Percentiles rank a stretch among this genome's conserved stretches.
Evolutionary conservation across 2,113 vertebrate species (phyloP).

Genomic region (Pedetes capensis): DNA sequence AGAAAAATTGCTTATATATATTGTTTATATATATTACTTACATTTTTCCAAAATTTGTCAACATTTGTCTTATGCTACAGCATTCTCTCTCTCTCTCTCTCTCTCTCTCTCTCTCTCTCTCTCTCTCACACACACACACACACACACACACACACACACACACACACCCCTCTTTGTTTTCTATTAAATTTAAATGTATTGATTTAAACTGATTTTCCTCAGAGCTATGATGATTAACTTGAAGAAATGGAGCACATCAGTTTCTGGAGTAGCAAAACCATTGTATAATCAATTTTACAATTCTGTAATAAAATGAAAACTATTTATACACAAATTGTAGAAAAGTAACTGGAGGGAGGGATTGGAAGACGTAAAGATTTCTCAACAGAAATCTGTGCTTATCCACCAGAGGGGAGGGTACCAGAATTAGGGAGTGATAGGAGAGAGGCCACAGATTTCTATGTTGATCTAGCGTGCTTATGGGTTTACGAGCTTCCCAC

Average conservation of each 20-base stretch:
- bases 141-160: background rate
- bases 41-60: background rate
- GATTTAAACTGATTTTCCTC: background rate
- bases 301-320: background rate
- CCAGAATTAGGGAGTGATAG: background rate
- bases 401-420: no score
- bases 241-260: background rate
- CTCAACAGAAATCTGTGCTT: background rate
- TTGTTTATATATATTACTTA: background rate
- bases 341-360: background rate
- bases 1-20: fast-evolving
- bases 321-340: background rate
- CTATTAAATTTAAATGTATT: background rate
- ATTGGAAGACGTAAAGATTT: background rate
- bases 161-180: background rate
- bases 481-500: background rate
- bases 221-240: background rate
- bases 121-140: background rate
- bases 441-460: background rate
- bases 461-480: background rate
- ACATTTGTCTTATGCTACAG: background rate
- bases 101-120: background rate
- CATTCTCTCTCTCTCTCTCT: background rate
- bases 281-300: background rate
- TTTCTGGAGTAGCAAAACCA: background rate